A percentile compares a stretch with the other conserved stretches of the same genome.
Evolutionary conservation across 2,797 vertebrate species (phyloP).

Genomic region (Leptatherina wallacei): DNA sequence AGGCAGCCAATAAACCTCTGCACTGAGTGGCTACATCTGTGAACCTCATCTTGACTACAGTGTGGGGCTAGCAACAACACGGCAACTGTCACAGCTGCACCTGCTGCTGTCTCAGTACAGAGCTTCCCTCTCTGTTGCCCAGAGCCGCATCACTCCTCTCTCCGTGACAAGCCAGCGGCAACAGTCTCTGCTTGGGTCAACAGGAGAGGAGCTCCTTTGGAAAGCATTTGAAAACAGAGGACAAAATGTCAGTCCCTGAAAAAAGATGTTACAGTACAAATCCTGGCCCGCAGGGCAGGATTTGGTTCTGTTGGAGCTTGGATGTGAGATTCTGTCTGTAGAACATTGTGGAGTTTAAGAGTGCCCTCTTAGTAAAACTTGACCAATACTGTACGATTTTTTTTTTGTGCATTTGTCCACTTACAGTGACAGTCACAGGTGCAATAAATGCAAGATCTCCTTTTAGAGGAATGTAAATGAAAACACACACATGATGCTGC

Average conservation of each 20-base stretch:
- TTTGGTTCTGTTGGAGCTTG: slow-evolving; percentile 84
- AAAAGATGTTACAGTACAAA: slow-evolving; percentile 89
- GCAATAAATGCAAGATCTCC: slow-evolving; percentile 21
- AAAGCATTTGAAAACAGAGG: slow-evolving; percentile 88
- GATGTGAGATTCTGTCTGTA: slow-evolving; percentile 85
- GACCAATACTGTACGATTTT: slow-evolving; percentile 37
- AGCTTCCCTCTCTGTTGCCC: slow-evolving; percentile 80
- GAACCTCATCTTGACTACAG: slow-evolving; percentile 83
- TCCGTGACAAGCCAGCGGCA: slow-evolving; percentile 79
- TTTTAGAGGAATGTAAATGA: slow-evolving; percentile 35
- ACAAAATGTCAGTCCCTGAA: slow-evolving; percentile 88
- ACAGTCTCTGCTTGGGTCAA: slow-evolving; percentile 87
- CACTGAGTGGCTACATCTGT: slow-evolving; percentile 83
- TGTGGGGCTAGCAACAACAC: slow-evolving; percentile 75
- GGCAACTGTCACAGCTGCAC: slow-evolving; percentile 85
- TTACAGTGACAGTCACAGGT: slow-evolving; percentile 33
- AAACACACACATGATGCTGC: slow-evolving; percentile 40
- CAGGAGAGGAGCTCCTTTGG: slow-evolving; percentile 87
- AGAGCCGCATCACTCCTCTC: slow-evolving; percentile 70
- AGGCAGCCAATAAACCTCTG: slow-evolving; percentile 79
- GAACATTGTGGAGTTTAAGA: slow-evolving; percentile 64
- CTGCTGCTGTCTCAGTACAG: slow-evolving; percentile 86
- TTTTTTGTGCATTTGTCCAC: slow-evolving; percentile 40
- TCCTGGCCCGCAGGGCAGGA: slow-evolving; percentile 85
- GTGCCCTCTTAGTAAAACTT: slow-evolving; percentile 41